Base-by-base conservation (phyloP, 1,140 invertebrate genomes). In the Dinoponera quadriceps region DNA sequence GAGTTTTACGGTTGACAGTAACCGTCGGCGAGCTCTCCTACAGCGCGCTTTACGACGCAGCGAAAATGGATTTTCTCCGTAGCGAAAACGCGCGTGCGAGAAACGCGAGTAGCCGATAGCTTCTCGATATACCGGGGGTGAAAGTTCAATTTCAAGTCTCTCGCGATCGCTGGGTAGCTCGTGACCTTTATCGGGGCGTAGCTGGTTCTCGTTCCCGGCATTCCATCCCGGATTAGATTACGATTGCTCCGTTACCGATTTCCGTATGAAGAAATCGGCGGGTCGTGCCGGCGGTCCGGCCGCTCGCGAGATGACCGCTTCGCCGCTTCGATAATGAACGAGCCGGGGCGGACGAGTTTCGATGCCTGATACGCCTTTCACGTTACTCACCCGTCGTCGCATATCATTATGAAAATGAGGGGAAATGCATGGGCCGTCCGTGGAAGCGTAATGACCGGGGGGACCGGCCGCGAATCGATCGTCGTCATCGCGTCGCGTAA, bases 141-240 rank as follows among this genome's bases (percentile, higher is more conserved):
- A 80, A 80, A 80, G 75, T 80, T 80, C 65, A 80, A 80, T 44
- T n/a, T n/a, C n/a, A n/a, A n/a, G n/a, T n/a, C 57, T 4, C 22
- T 13, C 14, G 25, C 66, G 48, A 80, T 71, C 33, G 75, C 65
- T 29, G 33, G n/a, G 9, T 55, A 18, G 27, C 62, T 25, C 60
- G 48, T 55, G 48, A 68, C 22, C 63, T 80, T 44, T 59, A n/a
- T 18, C 22, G 20, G 33, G 75, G 75, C 65, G 75, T 80, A 27
- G 11, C 2, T 49, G 44, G 22, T 27, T 14, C 20, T 68, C 62
- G 27, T 38, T 27, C 18, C 16, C 54, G 60, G 13, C 9, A 5
- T 54, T 44, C 38, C 38, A 44, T 44, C 7, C 60, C 3, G 4
- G 9, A 65, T 51, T n/a, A 18, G 29, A 77, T 77, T 66, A 78